Evolutionary conservation across 1,140 invertebrate genomes (phyloP).

Genomic region (Asbolus verrucosus): DNA sequence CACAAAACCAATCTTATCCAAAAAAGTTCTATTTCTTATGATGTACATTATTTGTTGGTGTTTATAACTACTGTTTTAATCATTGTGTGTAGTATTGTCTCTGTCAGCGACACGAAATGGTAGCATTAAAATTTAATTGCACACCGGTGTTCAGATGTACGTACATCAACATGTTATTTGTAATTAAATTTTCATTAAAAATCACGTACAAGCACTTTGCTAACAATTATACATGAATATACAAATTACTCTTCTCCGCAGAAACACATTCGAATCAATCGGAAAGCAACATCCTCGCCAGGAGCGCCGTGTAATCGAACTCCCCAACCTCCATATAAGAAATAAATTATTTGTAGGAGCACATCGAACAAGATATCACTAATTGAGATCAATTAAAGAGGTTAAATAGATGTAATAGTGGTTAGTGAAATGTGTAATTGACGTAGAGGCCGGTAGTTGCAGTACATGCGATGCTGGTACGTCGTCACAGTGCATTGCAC

Average conservation of each 20-base stretch:
- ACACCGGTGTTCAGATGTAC: slow-evolving; percentile 6
- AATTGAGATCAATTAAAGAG: slow-evolving; percentile 60
- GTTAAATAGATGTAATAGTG: slow-evolving; percentile 58
- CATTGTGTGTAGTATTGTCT: slow-evolving; percentile 1
- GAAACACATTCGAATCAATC: background rate
- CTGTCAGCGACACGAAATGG: slow-evolving; percentile 25
- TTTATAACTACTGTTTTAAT: slow-evolving; percentile 34
- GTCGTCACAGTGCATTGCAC: slow-evolving; percentile 43
- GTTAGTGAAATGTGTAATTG: slow-evolving; percentile 55
- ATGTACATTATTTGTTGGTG: too few relatives aligned
- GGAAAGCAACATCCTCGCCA: too few relatives aligned
- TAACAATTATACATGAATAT: slow-evolving; percentile 3
- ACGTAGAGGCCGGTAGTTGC: slow-evolving; percentile 47
- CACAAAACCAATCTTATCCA: too few relatives aligned
- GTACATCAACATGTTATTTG: slow-evolving; percentile 14
- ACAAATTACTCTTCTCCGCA: background rate
- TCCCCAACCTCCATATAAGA: slow-evolving; percentile 43
- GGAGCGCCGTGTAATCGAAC: slow-evolving; percentile 13
- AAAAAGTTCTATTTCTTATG: too few relatives aligned
- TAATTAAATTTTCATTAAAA: slow-evolving; percentile 39
- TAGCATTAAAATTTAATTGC: slow-evolving; percentile 29
- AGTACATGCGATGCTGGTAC: slow-evolving; percentile 47
- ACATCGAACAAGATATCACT: slow-evolving; percentile 50
- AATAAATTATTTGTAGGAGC: slow-evolving; percentile 48
- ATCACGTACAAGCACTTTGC: slow-evolving; percentile 26